These are phyloP conservation scores for Pygocentrus nattereri DNA, from an alignment of 2,797 vertebrate species.

Conservation along the genomic window DNA sequence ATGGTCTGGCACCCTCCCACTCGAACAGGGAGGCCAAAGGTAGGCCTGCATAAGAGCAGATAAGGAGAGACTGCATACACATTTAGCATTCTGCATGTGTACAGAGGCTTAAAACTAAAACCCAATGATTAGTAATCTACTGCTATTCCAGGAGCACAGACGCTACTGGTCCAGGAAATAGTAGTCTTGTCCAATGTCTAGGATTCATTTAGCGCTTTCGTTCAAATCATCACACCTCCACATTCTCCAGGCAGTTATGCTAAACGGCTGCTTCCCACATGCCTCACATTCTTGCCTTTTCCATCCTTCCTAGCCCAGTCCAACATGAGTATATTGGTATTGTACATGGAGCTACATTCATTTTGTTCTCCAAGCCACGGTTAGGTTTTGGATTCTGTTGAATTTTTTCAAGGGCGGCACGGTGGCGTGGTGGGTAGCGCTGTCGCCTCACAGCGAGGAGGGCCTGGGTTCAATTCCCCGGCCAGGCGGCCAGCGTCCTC, in stretches of 20 bases:
- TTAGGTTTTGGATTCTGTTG: too few species aligned
- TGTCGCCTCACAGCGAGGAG: too few species aligned
- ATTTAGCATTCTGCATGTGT: neutral
- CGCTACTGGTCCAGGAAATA: neutral
- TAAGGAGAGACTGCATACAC: neutral
- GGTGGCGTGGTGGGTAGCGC: too few species aligned
- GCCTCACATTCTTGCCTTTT: constrained; percentile 7
- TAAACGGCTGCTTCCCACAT: constrained; percentile 1
- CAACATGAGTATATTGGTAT: neutral
- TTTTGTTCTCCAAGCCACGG: neutral
- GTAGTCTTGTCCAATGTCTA: neutral
- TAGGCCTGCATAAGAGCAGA: neutral
- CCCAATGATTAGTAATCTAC: neutral
- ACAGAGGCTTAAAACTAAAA: neutral
- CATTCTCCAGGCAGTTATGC: neutral
- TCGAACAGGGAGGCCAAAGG: neutral
- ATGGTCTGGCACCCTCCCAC: constrained; percentile 12
- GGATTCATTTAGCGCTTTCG: neutral
- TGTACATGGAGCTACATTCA: neutral
- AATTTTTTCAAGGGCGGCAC: too few species aligned
- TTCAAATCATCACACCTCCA: constrained; percentile 10
- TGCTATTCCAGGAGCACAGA: neutral
- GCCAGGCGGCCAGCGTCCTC: too few species aligned
- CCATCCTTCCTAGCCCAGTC: neutral
- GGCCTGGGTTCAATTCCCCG: too few species aligned